phyloP scores from a whole-genome alignment of 2,888 invertebrate genomes.

The Glyphotaelius pellucidus region DNA sequence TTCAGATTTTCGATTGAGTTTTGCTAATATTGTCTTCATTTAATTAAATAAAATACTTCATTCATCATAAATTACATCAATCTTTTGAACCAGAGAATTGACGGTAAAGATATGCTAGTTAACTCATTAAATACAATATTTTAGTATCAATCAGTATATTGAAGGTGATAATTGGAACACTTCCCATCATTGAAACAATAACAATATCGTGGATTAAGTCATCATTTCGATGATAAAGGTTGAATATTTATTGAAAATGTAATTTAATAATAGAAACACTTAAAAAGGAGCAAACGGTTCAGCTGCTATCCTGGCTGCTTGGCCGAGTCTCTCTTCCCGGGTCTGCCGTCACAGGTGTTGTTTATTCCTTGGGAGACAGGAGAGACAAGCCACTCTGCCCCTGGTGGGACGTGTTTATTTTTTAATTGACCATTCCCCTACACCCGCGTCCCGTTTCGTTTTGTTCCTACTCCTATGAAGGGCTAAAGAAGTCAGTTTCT shows the following conservation, averaged over 20 bases:
- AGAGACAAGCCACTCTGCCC: slow-evolving; percentile 41
- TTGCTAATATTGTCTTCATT: no score
- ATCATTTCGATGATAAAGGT: neutral
- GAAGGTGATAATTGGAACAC: no score
- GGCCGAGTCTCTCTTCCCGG: neutral
- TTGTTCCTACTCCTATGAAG: slow-evolving; percentile 24
- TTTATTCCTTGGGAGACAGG: slow-evolving; percentile 51
- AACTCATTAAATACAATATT: no score
- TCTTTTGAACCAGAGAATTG: neutral
- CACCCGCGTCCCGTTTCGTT: slow-evolving; percentile 34
- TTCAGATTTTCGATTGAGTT: no score
- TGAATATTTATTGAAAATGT: neutral
- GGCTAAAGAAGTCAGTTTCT: slow-evolving; percentile 15
- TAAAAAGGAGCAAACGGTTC: neutral
- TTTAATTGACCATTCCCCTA: slow-evolving; percentile 62
- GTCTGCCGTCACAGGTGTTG: slow-evolving; percentile 57
- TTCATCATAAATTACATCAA: no score
- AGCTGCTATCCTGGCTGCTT: neutral
- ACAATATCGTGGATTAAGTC: no score
- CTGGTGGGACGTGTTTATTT: slow-evolving; percentile 64
- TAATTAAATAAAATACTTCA: no score
- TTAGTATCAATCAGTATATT: no score
- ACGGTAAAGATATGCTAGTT: neutral
- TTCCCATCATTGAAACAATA: no score
- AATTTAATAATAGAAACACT: neutral